Evolutionary conservation across 2,113 vertebrate species (phyloP).

Genomic region (Myxocyprinus asiaticus): DNA sequence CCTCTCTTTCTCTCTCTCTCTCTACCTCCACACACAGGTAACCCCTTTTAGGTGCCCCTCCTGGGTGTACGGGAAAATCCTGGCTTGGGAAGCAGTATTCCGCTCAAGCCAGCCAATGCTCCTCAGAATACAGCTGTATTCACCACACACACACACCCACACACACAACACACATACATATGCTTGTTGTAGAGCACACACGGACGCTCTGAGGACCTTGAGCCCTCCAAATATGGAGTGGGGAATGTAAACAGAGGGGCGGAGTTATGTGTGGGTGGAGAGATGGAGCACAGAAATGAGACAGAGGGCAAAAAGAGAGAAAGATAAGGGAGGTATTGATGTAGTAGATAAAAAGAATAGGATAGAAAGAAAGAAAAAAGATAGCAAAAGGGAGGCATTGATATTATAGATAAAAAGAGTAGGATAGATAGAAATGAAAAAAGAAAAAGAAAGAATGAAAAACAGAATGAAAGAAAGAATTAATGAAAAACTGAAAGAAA

Average conservation of each 20-base stretch:
- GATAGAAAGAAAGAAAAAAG: neutral
- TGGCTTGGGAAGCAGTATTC: slow-evolving; percentile 41
- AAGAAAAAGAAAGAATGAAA: too few relatives aligned
- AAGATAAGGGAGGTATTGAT: slow-evolving; percentile 24
- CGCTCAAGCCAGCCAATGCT: slow-evolving; percentile 26
- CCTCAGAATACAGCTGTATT: slow-evolving; percentile 28
- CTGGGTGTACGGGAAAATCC: slow-evolving; percentile 45
- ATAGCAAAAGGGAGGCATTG: neutral
- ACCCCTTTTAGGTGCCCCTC: slow-evolving; percentile 48
- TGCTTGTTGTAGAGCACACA: slow-evolving; percentile 22
- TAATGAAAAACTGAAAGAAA: too few relatives aligned
- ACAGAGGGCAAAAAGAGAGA: slow-evolving; percentile 17
- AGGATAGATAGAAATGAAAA: neutral
- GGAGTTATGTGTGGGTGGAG: slow-evolving; percentile 47
- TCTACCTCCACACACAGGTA: slow-evolving; percentile 58
- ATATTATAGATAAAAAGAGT: neutral
- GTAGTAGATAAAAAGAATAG: slow-evolving; percentile 4
- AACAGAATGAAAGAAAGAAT: neutral
- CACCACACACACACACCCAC: slow-evolving; percentile 18
- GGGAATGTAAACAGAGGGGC: slow-evolving; percentile 53
- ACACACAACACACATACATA: slow-evolving; percentile 29
- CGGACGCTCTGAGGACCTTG: slow-evolving; percentile 43
- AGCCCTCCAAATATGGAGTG: slow-evolving; percentile 49
- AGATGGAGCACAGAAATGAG: slow-evolving; percentile 23
- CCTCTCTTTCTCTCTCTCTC: slow-evolving; percentile 21